Conservation (phyloP, 2,888 invertebrate genomes). For the Phortica magna region DNA sequence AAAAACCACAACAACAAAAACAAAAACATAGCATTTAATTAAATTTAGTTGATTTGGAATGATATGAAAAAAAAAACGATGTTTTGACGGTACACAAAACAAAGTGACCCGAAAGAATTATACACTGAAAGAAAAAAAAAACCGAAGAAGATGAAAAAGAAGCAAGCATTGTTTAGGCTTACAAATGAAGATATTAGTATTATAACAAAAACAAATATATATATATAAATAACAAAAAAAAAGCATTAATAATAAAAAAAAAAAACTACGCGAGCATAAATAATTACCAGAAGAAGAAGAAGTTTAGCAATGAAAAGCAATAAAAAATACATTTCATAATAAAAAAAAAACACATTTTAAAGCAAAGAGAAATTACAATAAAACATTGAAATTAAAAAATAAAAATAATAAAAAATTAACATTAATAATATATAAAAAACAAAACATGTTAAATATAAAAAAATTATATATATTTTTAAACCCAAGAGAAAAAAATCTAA, state of each 20-base stretch:
- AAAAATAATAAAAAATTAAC: conserved; percentile 41
- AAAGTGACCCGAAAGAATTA: conserved; percentile 1
- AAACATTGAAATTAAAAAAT: conserved; percentile 43
- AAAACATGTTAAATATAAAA: conserved; percentile 36
- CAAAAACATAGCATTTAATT: conserved; percentile 37
- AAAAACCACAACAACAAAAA: not conserved
- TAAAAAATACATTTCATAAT: conserved; percentile 30
- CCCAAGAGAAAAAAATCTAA: conserved; percentile 57
- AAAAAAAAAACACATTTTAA: conserved; percentile 43
- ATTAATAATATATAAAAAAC: conserved; percentile 39
- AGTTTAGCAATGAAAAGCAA: conserved; percentile 34
- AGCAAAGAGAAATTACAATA: conserved; percentile 45
- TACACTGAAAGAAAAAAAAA: conserved; percentile 9
- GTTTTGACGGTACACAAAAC: not conserved
- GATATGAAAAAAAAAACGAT: conserved; percentile 4
- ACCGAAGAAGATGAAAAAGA: conserved; percentile 18
- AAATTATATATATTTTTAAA: conserved; percentile 49
- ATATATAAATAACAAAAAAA: conserved; percentile 28
- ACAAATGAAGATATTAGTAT: conserved; percentile 18
- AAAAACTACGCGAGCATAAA: conserved; percentile 24
- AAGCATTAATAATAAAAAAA: conserved; percentile 21
- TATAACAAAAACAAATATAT: conserved; percentile 10
- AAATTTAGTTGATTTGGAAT: conserved; percentile 19
- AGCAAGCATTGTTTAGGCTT: conserved; percentile 16
- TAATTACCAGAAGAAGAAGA: conserved; percentile 19